A percentile compares a stretch with the other conserved stretches of the same genome.
Conservation (phyloP, 1,140 invertebrate genomes). For the Drosophila miranda region DNA sequence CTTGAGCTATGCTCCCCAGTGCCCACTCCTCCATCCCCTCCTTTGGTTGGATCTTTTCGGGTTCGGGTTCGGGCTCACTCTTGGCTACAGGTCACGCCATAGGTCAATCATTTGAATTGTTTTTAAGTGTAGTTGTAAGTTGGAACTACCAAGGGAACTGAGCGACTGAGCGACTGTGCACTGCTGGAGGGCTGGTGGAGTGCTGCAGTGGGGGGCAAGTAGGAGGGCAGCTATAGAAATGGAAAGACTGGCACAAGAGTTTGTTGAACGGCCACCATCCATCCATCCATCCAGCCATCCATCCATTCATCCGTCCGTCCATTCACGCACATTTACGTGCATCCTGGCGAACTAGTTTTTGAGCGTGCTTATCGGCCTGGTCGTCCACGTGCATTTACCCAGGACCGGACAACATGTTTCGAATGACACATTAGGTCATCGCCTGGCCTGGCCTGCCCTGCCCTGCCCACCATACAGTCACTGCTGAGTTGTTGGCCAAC, state of each 20-base stretch:
- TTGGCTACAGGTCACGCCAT: slow-evolving; percentile 59
- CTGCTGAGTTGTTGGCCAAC: background rate
- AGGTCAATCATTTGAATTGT: slow-evolving; percentile 79
- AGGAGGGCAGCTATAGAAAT: background rate
- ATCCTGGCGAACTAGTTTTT: too few species aligned
- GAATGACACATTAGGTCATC: slow-evolving; percentile 32
- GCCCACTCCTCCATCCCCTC: slow-evolving; percentile 6
- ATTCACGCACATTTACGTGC: background rate
- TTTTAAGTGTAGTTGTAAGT: slow-evolving; percentile 76
- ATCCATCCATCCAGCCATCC: background rate
- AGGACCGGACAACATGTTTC: slow-evolving; percentile 14
- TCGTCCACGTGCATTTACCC: slow-evolving; percentile 25
- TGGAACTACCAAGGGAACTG: slow-evolving; percentile 33
- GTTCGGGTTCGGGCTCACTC: slow-evolving; percentile 24
- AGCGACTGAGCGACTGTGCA: too few species aligned
- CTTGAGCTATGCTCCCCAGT: slow-evolving; percentile 13
- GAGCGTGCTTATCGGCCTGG: slow-evolving; percentile 1
- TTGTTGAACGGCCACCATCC: slow-evolving; percentile 29
- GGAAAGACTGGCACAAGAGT: background rate
- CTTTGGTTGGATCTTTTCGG: slow-evolving; percentile 24
- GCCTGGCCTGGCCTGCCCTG: background rate
- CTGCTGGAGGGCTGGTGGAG: background rate
- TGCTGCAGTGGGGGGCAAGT: background rate
- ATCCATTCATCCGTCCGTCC: background rate
- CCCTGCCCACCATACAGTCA: background rate